Conservation (phyloP, 2,888 invertebrate species). For the Zhengitettix transpicula region DNA sequence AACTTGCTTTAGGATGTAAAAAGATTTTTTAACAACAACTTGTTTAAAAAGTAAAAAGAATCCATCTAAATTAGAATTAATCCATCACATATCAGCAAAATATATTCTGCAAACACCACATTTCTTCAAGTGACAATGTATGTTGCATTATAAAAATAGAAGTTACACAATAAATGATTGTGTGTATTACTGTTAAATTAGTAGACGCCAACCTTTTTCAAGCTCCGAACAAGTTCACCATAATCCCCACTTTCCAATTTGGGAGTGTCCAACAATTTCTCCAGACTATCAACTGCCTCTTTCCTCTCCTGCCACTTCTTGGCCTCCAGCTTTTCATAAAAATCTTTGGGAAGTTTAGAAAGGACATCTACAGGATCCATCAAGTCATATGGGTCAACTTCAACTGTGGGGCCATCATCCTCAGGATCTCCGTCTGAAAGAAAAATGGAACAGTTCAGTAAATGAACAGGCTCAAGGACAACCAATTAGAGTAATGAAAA, state of each 20-base stretch:
- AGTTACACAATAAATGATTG: too few species aligned
- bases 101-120: too few species aligned
- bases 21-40: too few species aligned
- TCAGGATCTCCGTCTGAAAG: slow-evolving; percentile 35
- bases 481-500: background rate
- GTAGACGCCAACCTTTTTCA: slow-evolving; percentile 53
- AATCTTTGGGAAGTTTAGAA: slow-evolving; percentile 85
- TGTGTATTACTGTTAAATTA: too few species aligned
- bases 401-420: slow-evolving; percentile 30
- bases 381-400: slow-evolving; percentile 79
- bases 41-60: too few species aligned
- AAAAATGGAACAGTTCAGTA: background rate
- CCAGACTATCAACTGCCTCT: slow-evolving; percentile 72
- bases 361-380: slow-evolving; percentile 86
- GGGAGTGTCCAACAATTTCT: slow-evolving; percentile 59
- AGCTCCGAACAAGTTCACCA: slow-evolving; percentile 67
- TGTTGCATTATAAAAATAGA: too few species aligned
- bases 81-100: too few species aligned
- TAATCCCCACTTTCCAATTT: slow-evolving; percentile 87
- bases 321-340: slow-evolving; percentile 83
- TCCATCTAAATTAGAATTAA: too few species aligned
- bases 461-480: background rate
- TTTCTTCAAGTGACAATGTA: too few species aligned
- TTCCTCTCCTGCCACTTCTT: slow-evolving; percentile 96
- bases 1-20: too few species aligned